Evolutionary conservation across 2,797 vertebrate genomes (phyloP).

Genomic region (Rhynchotus rufescens): DNA sequence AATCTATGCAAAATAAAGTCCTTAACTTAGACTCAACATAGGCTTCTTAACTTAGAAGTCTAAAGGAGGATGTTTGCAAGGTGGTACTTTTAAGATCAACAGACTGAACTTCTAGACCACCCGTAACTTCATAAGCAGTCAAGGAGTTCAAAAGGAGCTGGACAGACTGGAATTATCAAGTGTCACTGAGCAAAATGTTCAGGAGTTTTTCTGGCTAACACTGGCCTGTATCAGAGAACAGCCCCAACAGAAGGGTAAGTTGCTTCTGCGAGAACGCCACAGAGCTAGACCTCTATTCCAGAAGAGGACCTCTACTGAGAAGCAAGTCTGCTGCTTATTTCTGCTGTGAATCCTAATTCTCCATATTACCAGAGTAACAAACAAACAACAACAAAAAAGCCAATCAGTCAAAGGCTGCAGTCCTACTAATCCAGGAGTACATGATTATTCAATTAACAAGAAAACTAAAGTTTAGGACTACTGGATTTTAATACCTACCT

Average conservation of each 20-base stretch:
- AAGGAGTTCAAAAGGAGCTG: not conserved
- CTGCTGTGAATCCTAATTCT: not conserved
- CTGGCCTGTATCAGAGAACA: not conserved
- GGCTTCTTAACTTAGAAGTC: too few species aligned
- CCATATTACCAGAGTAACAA: not conserved
- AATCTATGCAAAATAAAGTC: too few species aligned
- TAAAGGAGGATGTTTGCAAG: not conserved
- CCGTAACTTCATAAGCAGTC: not conserved
- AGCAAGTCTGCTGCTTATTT: not conserved
- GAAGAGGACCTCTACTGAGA: not conserved
- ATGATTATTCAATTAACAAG: not conserved
- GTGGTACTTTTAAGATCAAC: not conserved
- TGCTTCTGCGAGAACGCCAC: not conserved
- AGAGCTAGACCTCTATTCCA: not conserved
- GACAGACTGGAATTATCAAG: not conserved
- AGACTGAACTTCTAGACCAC: not conserved
- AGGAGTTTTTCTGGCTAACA: not conserved
- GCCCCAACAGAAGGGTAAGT: not conserved
- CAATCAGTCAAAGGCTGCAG: not conserved
- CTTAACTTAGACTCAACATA: too few species aligned
- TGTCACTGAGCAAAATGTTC: not conserved
- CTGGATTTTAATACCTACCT: not conserved
- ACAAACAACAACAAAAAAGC: too few species aligned
- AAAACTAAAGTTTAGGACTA: not conserved
- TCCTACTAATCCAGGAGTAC: not conserved